Evolutionary conservation across 2,797 vertebrate genomes (phyloP).

Genomic region (Sciurus vulgaris): DNA sequence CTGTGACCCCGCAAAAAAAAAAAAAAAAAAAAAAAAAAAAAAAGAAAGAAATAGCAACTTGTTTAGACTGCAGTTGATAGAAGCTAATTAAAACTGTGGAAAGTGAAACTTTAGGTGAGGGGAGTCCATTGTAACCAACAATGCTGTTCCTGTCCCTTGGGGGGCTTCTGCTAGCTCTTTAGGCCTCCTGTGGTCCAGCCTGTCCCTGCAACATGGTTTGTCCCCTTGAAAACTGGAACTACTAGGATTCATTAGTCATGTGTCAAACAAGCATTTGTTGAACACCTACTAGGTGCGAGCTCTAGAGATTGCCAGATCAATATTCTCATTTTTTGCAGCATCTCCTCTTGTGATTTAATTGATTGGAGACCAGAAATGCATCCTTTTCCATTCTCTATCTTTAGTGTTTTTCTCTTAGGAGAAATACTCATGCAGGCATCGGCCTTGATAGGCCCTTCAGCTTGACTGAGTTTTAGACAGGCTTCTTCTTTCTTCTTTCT

Average conservation of each 20-base stretch:
- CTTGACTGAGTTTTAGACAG: not conserved
- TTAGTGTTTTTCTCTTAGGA: not conserved
- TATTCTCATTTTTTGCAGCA: not conserved
- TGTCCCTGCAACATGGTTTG: not conserved
- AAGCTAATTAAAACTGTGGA: not conserved
- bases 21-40: not conserved
- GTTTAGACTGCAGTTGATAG: too few species aligned
- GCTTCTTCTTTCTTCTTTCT: not conserved
- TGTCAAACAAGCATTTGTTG: not conserved
- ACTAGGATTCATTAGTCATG: not conserved
- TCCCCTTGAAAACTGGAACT: not conserved
- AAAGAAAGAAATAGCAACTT: not conserved
- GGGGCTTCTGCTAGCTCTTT: not conserved
- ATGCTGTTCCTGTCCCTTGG: not conserved
- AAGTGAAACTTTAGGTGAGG: not conserved
- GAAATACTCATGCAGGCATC: not conserved
- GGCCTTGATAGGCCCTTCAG: not conserved
- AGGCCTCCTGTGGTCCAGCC: not conserved
- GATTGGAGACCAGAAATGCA: not conserved
- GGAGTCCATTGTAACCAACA: not conserved
- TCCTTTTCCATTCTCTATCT: not conserved
- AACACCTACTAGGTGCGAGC: not conserved
- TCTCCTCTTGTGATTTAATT: not conserved
- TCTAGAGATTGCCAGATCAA: not conserved
- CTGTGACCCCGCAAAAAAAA: too few species aligned